Evolutionary conservation across 2,797 vertebrate genomes (phyloP).

Genomic region (Tolypeutes matacus): DNA sequence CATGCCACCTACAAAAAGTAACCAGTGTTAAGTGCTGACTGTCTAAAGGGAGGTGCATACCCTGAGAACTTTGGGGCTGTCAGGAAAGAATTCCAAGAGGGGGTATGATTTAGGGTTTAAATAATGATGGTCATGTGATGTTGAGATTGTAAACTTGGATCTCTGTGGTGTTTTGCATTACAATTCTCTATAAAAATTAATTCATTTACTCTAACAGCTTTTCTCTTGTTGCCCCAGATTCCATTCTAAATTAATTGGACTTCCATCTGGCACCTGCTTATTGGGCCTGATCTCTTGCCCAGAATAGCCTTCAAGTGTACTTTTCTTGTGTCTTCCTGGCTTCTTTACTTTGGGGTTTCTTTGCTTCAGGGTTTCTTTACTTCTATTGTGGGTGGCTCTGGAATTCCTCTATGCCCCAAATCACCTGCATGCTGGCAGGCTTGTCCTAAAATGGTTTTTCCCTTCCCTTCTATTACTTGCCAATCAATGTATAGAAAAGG

Average conservation of each 20-base stretch:
- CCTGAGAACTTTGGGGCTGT: neutral
- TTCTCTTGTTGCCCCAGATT: conserved; percentile 42
- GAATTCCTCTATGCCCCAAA: conserved; percentile 65
- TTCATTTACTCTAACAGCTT: neutral
- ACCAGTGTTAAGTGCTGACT: neutral
- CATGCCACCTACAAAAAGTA: neutral
- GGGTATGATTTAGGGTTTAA: neutral
- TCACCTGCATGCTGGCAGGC: neutral
- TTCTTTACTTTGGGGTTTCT: neutral
- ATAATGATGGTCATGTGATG: neutral
- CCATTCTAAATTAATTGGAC: neutral
- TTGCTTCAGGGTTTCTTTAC: neutral
- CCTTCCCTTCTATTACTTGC: conserved; percentile 42
- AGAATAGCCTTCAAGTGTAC: neutral
- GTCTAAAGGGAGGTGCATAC: too few species aligned
- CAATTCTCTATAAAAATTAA: neutral
- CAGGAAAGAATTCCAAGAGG: neutral
- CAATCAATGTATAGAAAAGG: conserved; percentile 58
- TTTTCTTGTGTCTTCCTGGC: neutral
- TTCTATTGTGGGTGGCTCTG: conserved; percentile 7
- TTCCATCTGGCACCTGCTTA: conserved; percentile 5
- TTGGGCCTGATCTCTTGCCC: neutral
- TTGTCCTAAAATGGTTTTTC: conserved; percentile 57
- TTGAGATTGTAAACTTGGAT: neutral
- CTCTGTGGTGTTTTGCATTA: neutral